These are phyloP conservation scores for Hyperoplus immaculatus DNA, from an alignment of 2,797 vertebrate species.

Conservation along the genomic window DNA sequence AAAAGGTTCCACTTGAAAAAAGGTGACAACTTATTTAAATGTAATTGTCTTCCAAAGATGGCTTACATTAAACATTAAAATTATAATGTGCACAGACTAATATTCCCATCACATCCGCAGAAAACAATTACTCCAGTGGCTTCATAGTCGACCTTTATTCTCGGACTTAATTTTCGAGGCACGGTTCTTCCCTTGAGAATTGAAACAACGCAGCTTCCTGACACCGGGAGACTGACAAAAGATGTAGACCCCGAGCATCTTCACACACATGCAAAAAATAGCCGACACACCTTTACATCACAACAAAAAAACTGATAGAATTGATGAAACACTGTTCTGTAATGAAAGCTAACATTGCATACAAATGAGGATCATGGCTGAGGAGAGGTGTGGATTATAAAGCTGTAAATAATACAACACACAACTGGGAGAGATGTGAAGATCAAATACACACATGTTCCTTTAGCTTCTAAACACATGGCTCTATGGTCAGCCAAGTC, in stretches of 20 bases:
- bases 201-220: slow-evolving; percentile 20
- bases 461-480: not conserved
- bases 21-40: slow-evolving; percentile 59
- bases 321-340: slow-evolving; percentile 27
- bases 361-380: slow-evolving; percentile 22
- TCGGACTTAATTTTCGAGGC: slow-evolving; percentile 30
- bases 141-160: slow-evolving; percentile 25
- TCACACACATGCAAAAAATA: not conserved
- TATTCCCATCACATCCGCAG: slow-evolving; percentile 47
- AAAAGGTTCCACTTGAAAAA: slow-evolving; percentile 50
- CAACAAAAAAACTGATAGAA: slow-evolving; percentile 11
- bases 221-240: slow-evolving; percentile 3
- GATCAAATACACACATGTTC: not conserved
- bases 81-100: slow-evolving; percentile 20
- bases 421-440: not conserved
- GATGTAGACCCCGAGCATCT: not conserved
- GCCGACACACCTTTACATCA: slow-evolving; percentile 16
- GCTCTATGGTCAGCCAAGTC: not conserved
- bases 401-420: slow-evolving; percentile 16
- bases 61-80: slow-evolving; percentile 22
- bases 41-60: slow-evolving; percentile 33
- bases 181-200: slow-evolving; percentile 14
- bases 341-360: slow-evolving; percentile 25
- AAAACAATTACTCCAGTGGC: slow-evolving; percentile 54
- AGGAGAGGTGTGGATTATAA: slow-evolving; percentile 34